These are phyloP conservation scores for Harpegnathos saltator DNA, from an alignment of 1,140 invertebrate genomes.

Conservation along the genomic window DNA sequence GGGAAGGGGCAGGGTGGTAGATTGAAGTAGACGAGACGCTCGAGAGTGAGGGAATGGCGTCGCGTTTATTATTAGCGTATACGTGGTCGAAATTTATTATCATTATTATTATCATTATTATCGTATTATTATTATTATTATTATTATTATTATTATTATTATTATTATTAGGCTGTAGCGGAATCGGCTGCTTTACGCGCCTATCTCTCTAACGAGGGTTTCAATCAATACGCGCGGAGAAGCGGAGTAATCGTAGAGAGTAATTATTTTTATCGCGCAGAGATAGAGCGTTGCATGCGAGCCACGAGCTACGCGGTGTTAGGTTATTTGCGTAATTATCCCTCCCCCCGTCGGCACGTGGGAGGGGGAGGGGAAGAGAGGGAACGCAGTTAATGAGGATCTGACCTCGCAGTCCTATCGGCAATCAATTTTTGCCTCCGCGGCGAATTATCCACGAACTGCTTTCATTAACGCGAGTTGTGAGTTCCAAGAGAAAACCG, in stretches of 20 bases:
- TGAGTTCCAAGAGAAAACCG: slow-evolving; percentile 40
- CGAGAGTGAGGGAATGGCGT: slow-evolving; percentile 20
- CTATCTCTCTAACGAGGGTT: slow-evolving; percentile 15
- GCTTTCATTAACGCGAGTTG: slow-evolving; percentile 31
- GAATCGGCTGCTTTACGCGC: slow-evolving; percentile 6
- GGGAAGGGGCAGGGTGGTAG: not conserved
- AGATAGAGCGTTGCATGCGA: not conserved
- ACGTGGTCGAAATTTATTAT: slow-evolving; percentile 43
- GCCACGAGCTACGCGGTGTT: slow-evolving; percentile 5
- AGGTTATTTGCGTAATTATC: slow-evolving; percentile 55
- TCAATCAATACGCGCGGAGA: slow-evolving; percentile 24
- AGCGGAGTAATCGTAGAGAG: slow-evolving; percentile 37
- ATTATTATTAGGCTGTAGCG: not conserved
- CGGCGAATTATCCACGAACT: slow-evolving; percentile 44
- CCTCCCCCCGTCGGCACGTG: slow-evolving; percentile 15
- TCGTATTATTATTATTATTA: slow-evolving; percentile 27
- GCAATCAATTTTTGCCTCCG: slow-evolving; percentile 46
- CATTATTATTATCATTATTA: slow-evolving; percentile 11
- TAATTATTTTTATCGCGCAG: slow-evolving; percentile 51
- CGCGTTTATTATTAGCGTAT: slow-evolving; percentile 12
- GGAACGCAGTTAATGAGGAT: slow-evolving; percentile 52
- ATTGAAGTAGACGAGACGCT: slow-evolving; percentile 20
- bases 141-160: slow-evolving; percentile 20
- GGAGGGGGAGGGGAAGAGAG: too few species aligned
- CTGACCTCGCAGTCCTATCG: slow-evolving; percentile 52